phyloP scores from a whole-genome alignment of 1,140 invertebrate genomes.

The Condylostylus longicornis region DNA sequence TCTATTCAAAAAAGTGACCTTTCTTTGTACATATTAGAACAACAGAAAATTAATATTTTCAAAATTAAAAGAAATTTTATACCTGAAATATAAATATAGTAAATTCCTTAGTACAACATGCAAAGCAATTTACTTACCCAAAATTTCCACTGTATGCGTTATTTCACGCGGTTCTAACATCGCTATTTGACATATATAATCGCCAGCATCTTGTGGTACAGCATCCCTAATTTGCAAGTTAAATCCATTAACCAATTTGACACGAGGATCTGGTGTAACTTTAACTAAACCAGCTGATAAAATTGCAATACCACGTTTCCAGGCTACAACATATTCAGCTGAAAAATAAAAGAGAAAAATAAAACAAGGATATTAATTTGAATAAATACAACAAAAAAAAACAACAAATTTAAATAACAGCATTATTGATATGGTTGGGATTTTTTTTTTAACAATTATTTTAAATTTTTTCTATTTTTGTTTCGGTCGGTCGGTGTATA shows the following conservation, averaged over 20 bases:
- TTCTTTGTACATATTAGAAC: no score
- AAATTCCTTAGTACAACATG: no score
- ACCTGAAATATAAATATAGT: no score
- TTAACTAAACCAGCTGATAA: slow-evolving; percentile 40
- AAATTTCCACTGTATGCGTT: slow-evolving; percentile 41
- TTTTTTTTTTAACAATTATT: no score
- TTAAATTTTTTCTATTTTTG: no score
- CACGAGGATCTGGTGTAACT: slow-evolving; percentile 40
- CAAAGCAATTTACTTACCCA: slow-evolving; percentile 37
- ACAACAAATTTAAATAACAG: background rate
- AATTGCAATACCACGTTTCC: slow-evolving; percentile 43
- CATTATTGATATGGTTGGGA: background rate
- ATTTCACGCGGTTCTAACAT: slow-evolving; percentile 41
- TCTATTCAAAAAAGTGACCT: no score
- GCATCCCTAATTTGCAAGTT: slow-evolving; percentile 41
- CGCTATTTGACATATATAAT: slow-evolving; percentile 44
- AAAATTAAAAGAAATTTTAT: no score
- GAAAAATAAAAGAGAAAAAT: slow-evolving; percentile 9
- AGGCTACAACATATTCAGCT: slow-evolving; percentile 37
- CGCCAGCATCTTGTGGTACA: slow-evolving; percentile 39
- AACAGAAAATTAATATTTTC: no score
- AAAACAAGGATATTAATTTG: no score
- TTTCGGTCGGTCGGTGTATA: no score
- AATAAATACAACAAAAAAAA: slow-evolving; percentile 1
- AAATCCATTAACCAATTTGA: slow-evolving; percentile 38